phyloP scores from a whole-genome alignment of 30 jellyfish, hydroid and myxozoan genomes.

The Hydractinia echinata region DNA sequence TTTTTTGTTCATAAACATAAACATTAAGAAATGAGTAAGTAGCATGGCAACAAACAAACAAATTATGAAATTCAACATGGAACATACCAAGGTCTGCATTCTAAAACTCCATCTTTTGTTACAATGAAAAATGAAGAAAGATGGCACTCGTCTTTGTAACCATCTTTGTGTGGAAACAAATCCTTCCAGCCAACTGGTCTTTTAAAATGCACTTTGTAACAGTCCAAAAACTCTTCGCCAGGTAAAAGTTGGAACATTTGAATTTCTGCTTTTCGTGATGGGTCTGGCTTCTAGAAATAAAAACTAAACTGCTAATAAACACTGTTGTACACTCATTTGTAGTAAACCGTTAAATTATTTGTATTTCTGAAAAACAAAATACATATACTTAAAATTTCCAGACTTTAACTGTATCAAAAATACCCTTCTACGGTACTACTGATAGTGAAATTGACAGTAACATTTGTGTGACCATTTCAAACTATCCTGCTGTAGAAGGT shows the following conservation, averaged over 20 bases:
- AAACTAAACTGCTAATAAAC: too few relatives aligned
- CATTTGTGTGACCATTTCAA: too few relatives aligned
- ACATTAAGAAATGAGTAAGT: too few relatives aligned
- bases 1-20: too few relatives aligned
- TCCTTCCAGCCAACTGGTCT: slow-evolving; percentile 62
- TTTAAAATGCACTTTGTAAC: slow-evolving; percentile 40
- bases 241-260: slow-evolving; percentile 51
- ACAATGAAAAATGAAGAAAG: slow-evolving; percentile 62
- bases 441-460: too few relatives aligned
- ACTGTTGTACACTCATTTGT: too few relatives aligned
- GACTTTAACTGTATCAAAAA: too few relatives aligned
- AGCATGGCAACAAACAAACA: neutral
- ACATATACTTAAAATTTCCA: too few relatives aligned
- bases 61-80: neutral
- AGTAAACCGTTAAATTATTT: too few relatives aligned
- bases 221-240: slow-evolving; percentile 45
- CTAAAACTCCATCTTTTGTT: slow-evolving; percentile 74
- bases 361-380: too few relatives aligned
- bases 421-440: too few relatives aligned
- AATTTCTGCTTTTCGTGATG: slow-evolving; percentile 39
- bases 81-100: slow-evolving; percentile 78
- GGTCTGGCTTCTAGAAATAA: slow-evolving; percentile 2
- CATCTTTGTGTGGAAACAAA: slow-evolving; percentile 65
- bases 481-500: too few relatives aligned
- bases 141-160: slow-evolving; percentile 45